Evolutionary conservation across 2,113 vertebrate species (phyloP), one percentile per base, ranked within the genome.

Genomic region (Sinocyclocheilus rhinocerous): DNA sequence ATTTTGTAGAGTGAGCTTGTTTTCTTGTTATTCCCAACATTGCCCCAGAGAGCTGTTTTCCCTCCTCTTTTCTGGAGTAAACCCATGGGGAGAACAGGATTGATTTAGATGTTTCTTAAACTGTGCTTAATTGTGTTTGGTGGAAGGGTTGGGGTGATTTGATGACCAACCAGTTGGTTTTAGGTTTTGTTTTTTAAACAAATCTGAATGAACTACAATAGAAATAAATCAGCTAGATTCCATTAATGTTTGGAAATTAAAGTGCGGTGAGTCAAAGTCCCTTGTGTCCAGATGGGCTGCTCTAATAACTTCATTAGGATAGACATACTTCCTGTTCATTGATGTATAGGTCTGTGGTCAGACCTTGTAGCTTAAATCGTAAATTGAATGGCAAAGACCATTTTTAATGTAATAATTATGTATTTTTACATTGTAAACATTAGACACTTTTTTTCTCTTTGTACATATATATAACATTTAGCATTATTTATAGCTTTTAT

Each of bases 281-380:
- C 86, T 5, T 84, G 89, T 94, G 92, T 91, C 89, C 91, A 88
- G 95, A 95, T 95, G 94, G 95, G 94, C 13, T 92, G 94, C 92
- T 94, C 95, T 97, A 95, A 96, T 96, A 96, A 96, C 95, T 95
- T 95, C 95, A 95, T 94, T 96, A 96, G 95, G 92, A 93, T 90
- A 85, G 93, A 94, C 92, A 93, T 93, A 90, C 86, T 77, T 87
- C 91, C 92, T 94, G 96, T 95, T 94, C 95, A 95, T 95, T 95
- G 96, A 96, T 96, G 93, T 95, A 94, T 95, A 92, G 93, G 92
- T 69, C 16, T 93, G 67, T 73, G 93, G 92, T 93, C 95, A 95
- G 95, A 57, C 45, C 8, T 24, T 33, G 33, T 20, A 63, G 3
- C 10, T 48, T 36, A 77, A 67, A 65, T 52, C 36, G 24, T 16